Evolutionary conservation across 2,113 vertebrate species (phyloP), one percentile per base, ranked within the genome.

Genomic region (Channa maculata): DNA sequence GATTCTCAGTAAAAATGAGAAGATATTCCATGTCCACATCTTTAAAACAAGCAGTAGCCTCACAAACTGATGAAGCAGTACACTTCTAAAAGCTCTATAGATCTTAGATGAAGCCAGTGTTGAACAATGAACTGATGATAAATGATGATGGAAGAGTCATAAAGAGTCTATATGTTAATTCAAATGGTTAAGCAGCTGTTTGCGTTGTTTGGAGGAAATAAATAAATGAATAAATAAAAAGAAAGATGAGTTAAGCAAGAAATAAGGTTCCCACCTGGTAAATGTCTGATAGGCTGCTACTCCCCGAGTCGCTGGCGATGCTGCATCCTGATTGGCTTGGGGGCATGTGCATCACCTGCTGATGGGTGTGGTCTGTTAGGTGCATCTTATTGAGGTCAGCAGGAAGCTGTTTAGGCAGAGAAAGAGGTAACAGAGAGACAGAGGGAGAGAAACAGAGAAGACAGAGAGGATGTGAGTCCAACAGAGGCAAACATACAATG

Each of bases 231-330:
- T 41, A 0, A 45, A 38, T 0, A 15, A 39, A 9, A 33, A 36
- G 53, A 2, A 41, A 6, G 24, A 15, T 38, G 1, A 5, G 36
- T 59, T 12, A 6, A 41, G 37, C 5, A n/a, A 43, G n/a, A 12
- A 53, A 45, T 2, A 0, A 48, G 10, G 33, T 6, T 34, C 64
- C 33, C 91, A 99, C 98, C 96, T 99, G 97, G 79, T 98, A 99
- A 79, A 99, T 98, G 84, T 99, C 97, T n/a, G 98, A 99, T 0
- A 99, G 93, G 88, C 98, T 99, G 94, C 98, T 99, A 92, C 97
- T 99, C 75, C 97, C 97, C 3, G 98, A 99, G 84, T 99, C 98
- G 61, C 97, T 99, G 86, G 97, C 96, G 41, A 99, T 98, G 81
- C 98, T 99, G 89, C 98, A 97, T 50, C 96, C 97, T 8, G 98